phyloP scores from a whole-genome alignment of 2,888 invertebrate genomes.

The Drosophila pseudotakahashii region DNA sequence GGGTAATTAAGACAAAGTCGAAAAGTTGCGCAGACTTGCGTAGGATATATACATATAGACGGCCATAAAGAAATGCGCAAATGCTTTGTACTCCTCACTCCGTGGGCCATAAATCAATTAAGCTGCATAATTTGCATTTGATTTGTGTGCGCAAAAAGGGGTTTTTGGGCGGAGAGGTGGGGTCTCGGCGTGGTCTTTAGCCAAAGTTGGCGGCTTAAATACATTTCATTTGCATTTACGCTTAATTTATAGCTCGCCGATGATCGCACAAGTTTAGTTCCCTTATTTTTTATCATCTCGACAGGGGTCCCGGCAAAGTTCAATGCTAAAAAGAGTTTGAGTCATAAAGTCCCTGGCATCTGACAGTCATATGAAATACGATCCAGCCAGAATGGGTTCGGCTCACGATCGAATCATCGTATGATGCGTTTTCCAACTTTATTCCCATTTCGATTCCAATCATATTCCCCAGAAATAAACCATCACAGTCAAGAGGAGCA shows the following conservation, averaged over 20 bases:
- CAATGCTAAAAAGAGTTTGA: conserved; percentile 60
- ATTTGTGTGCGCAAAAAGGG: conserved; percentile 62
- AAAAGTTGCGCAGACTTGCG: conserved; percentile 68
- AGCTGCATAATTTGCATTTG: conserved; percentile 78
- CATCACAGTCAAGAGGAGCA: conserved; percentile 7
- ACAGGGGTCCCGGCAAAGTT: conserved; percentile 60
- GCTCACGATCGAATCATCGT: conserved; percentile 41
- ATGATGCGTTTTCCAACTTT: conserved; percentile 1
- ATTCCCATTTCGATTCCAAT: conserved; percentile 33
- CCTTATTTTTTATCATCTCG: conserved; percentile 36
- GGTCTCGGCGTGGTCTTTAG: conserved; percentile 19
- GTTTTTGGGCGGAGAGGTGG: conserved; percentile 4
- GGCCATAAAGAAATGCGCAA: conserved; percentile 57
- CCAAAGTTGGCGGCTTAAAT: conserved; percentile 45
- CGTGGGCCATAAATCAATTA: conserved; percentile 72
- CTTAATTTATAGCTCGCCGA: conserved; percentile 57
- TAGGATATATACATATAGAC: conserved; percentile 20
- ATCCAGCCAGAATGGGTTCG: conserved; percentile 47
- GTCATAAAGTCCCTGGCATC: conserved; percentile 56
- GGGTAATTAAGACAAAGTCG: conserved; percentile 72
- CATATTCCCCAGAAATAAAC: conserved; percentile 18
- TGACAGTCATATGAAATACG: conserved; percentile 63
- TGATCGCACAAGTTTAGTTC: conserved; percentile 32
- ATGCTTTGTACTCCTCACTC: conserved; percentile 38
- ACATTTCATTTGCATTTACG: conserved; percentile 60